Percentiles rank a stretch among this genome's conserved stretches.
Evolutionary conservation across 2,113 vertebrate genomes (phyloP).

Genomic region (Prionailurus bengalensis): DNA sequence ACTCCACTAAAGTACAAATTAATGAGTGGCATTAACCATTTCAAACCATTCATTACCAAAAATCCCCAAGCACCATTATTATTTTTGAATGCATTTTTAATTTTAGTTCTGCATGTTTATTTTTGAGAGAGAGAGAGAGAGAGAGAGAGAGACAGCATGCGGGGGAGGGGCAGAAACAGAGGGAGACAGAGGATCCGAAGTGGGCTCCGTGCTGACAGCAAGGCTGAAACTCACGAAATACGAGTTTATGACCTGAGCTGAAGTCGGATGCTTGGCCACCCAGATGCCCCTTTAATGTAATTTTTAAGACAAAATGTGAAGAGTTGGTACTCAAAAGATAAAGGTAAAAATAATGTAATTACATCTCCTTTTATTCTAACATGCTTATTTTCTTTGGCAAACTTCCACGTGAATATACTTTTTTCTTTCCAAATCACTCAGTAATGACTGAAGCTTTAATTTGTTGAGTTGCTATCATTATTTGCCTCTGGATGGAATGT

Average conservation of each 20-base stretch:
- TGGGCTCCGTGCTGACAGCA: too few species aligned
- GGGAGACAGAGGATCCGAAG: too few species aligned
- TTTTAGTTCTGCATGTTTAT: too few species aligned
- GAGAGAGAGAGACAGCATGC: too few species aligned
- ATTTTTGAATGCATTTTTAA: not conserved
- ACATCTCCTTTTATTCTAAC: not conserved
- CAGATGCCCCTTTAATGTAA: not conserved
- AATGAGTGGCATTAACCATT: not conserved
- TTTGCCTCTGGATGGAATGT: not conserved
- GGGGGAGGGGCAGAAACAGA: too few species aligned
- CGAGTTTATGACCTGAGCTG: too few species aligned
- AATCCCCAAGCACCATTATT: not conserved
- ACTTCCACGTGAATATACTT: not conserved
- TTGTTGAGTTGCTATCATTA: not conserved
- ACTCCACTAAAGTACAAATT: not conserved
- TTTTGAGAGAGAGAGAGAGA: too few species aligned
- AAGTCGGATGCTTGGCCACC: too few species aligned
- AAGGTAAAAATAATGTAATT: not conserved
- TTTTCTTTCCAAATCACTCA: not conserved
- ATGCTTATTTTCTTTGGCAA: not conserved
- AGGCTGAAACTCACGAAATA: too few species aligned
- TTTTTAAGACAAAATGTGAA: not conserved
- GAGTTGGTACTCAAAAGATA: not conserved
- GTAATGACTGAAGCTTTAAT: not conserved
- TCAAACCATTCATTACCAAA: not conserved